These are phyloP conservation scores for Nibea albiflora DNA, from an alignment of 2,113 vertebrate genomes.

Conservation along the genomic window DNA sequence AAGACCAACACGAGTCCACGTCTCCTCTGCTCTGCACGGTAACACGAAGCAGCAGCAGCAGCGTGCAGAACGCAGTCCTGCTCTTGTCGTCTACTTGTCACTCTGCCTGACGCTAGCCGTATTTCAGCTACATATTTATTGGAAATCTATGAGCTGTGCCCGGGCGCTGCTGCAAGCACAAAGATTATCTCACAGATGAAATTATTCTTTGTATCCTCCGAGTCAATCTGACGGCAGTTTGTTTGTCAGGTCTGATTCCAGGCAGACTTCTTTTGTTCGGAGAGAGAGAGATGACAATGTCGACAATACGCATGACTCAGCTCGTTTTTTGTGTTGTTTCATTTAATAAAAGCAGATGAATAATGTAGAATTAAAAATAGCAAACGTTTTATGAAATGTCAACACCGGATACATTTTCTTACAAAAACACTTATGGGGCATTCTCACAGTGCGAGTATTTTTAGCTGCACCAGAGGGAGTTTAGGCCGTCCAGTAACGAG, in stretches of 20 bases:
- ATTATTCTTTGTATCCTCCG: conserved; percentile 13
- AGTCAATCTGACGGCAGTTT: conserved; percentile 32
- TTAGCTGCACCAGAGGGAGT: conserved; percentile 72
- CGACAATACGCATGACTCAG: background rate
- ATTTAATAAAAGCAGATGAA: background rate
- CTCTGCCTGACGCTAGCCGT: conserved; percentile 12
- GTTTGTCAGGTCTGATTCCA: conserved; percentile 20
- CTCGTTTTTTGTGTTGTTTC: background rate
- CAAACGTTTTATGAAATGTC: conserved; percentile 30
- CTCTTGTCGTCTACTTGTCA: background rate
- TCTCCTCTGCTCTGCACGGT: background rate
- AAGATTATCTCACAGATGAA: conserved; percentile 36
- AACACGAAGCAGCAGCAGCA: conserved; percentile 24
- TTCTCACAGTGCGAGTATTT: conserved; percentile 71
- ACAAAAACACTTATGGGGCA: conserved; percentile 32
- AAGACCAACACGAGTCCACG: background rate
- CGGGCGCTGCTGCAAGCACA: conserved; percentile 18
- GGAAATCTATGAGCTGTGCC: conserved; percentile 47
- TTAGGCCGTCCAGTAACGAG: conserved; percentile 68
- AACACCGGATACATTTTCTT: conserved; percentile 18
- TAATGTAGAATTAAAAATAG: background rate
- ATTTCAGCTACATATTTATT: conserved; percentile 51
- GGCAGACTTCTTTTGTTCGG: conserved; percentile 19
- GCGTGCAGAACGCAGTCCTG: background rate
- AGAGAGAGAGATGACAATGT: conserved; percentile 1